These are phyloP conservation scores for Athripsodes cinereus DNA, from an alignment of 2,888 invertebrate genomes.

Conservation along the genomic window DNA sequence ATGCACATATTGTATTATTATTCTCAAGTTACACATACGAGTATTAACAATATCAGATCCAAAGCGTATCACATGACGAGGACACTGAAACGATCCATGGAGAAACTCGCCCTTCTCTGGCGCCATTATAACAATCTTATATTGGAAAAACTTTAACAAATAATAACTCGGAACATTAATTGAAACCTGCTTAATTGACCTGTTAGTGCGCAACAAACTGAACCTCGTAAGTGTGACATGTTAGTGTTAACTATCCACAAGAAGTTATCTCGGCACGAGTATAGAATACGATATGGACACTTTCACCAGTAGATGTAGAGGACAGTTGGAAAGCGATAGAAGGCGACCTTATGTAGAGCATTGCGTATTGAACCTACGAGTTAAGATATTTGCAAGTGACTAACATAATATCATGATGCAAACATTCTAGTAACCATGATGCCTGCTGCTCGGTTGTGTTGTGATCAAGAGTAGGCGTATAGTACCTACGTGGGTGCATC, in stretches of 20 bases:
- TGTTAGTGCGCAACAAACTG: too few species aligned
- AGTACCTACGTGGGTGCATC: slow-evolving; percentile 8
- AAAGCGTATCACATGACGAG: slow-evolving; percentile 13
- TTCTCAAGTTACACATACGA: slow-evolving; percentile 5
- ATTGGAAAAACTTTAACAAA: too few species aligned
- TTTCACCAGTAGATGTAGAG: too few species aligned
- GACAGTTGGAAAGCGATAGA: too few species aligned
- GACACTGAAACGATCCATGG: slow-evolving; percentile 6
- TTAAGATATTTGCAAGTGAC: background rate
- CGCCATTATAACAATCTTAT: background rate
- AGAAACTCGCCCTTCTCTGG: slow-evolving; percentile 6
- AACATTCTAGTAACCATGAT: background rate
- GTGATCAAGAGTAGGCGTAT: slow-evolving; percentile 1
- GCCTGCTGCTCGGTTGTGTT: slow-evolving; percentile 4
- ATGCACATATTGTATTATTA: slow-evolving; percentile 7
- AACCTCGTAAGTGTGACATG: too few species aligned
- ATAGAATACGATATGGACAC: too few species aligned
- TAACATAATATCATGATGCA: background rate
- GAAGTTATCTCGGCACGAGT: too few species aligned
- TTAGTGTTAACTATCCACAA: background rate
- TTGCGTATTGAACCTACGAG: background rate
- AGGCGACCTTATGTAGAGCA: background rate
- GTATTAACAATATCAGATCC: slow-evolving; percentile 4
- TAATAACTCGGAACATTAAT: too few species aligned
- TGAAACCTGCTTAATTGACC: too few species aligned